These are phyloP conservation scores for Octonoba sinensis DNA, from an alignment of 2,888 invertebrate species.

Conservation along the genomic window DNA sequence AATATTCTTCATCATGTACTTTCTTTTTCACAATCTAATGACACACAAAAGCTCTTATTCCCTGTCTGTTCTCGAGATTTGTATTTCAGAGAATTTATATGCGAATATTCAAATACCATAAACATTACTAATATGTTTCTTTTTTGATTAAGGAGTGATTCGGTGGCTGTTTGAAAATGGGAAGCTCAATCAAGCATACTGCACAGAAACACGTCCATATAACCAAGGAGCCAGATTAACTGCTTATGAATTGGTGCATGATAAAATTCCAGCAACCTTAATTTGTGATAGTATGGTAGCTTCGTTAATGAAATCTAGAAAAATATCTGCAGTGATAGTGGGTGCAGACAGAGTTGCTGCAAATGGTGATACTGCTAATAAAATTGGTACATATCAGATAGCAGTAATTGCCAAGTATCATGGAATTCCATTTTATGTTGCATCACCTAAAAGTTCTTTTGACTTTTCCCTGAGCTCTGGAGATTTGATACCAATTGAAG, in stretches of 20 bases:
- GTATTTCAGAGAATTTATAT: no score
- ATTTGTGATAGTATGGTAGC: conserved; percentile 97
- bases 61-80: neutral
- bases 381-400: conserved; percentile 95
- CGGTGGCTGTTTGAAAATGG: conserved; percentile 79
- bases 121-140: neutral
- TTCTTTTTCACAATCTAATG: no score
- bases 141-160: conserved; percentile 77
- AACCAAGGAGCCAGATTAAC: conserved; percentile 97
- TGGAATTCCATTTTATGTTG: conserved; percentile 93
- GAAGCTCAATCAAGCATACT: conserved; percentile 86
- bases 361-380: conserved; percentile 99
- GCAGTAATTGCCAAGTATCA: conserved; percentile 93
- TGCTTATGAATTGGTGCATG: conserved; percentile 93
- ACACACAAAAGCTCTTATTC: neutral
- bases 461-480: conserved; percentile 85
- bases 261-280: conserved; percentile 90
- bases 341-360: conserved; percentile 96
- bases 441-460: conserved; percentile 90
- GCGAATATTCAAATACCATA: neutral
- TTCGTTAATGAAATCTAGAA: conserved; percentile 85
- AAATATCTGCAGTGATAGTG: conserved; percentile 92
- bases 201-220: conserved; percentile 97
- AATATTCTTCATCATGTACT: neutral
- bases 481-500: conserved; percentile 91